Percentiles rank a stretch among this genome's conserved stretches.
These are phyloP conservation scores for Styela clava DNA, from an alignment of 23 tunicate genomes.

Conservation along the genomic window DNA sequence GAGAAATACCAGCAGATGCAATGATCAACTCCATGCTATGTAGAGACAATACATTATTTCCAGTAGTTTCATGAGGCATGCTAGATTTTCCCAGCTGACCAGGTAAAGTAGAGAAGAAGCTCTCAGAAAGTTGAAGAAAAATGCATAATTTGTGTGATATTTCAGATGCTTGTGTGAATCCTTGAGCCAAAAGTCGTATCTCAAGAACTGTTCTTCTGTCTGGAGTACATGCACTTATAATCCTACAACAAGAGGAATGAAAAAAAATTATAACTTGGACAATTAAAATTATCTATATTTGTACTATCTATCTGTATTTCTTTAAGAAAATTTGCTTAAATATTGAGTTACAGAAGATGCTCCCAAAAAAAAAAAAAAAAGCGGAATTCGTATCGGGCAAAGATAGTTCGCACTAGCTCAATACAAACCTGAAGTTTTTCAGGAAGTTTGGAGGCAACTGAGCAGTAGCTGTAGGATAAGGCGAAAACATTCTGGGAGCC, in stretches of 20 bases:
- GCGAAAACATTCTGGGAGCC: constrained; percentile 8
- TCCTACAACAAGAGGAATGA: constrained; percentile 30
- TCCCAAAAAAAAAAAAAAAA: no score
- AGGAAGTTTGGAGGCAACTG: constrained; percentile 48
- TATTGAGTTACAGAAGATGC: no score
- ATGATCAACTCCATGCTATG: constrained; percentile 59
- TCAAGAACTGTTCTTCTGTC: constrained; percentile 59
- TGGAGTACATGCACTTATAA: constrained; percentile 41
- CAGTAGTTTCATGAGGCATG: background rate
- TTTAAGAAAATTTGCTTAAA: no score
- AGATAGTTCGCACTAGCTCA: no score
- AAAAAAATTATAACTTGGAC: no score
- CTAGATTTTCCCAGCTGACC: background rate
- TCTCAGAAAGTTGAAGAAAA: constrained; percentile 45
- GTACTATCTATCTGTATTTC: no score
- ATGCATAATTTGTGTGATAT: constrained; percentile 54
- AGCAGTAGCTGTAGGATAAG: constrained; percentile 21
- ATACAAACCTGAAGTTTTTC: constrained; percentile 57
- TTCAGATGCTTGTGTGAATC: constrained; percentile 78
- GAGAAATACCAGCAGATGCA: constrained; percentile 49
- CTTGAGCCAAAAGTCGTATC: constrained; percentile 71
- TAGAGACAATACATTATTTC: constrained; percentile 42
- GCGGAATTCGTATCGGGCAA: no score
- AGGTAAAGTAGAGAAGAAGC: constrained; percentile 53
- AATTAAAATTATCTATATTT: no score